These are phyloP conservation scores for Dunckerocampus dactyliophorus DNA, from an alignment of 2,113 vertebrate genomes.

Conservation along the genomic window DNA sequence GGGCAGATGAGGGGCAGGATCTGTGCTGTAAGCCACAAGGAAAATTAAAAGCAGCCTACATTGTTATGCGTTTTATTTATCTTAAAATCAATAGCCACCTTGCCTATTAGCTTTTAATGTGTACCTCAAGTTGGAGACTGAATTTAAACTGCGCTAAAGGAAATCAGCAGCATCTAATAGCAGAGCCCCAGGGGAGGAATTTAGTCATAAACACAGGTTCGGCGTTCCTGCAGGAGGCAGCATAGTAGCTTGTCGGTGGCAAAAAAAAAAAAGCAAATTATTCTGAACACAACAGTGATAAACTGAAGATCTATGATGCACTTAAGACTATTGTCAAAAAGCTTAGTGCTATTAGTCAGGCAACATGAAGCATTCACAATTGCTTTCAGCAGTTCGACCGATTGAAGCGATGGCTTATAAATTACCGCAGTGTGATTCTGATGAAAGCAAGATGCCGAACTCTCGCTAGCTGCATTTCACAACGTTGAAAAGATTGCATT, in stretches of 20 bases:
- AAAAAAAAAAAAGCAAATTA: constrained; percentile 28
- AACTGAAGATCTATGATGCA: constrained; percentile 53
- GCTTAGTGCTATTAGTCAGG: constrained; percentile 56
- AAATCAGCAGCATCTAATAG: constrained; percentile 66
- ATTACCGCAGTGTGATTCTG: constrained; percentile 36
- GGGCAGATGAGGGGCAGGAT: background rate
- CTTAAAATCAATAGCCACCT: constrained; percentile 74
- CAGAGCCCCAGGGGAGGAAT: constrained; percentile 55
- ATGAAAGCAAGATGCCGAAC: constrained; percentile 27
- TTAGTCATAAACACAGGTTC: constrained; percentile 62
- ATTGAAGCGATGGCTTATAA: constrained; percentile 33
- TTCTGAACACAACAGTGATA: constrained; percentile 54
- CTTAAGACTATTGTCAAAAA: constrained; percentile 59
- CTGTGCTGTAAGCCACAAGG: constrained; percentile 20
- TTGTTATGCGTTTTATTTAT: constrained; percentile 74
- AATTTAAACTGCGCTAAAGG: constrained; percentile 73
- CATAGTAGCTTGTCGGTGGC: constrained; percentile 46
- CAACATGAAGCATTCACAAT: constrained; percentile 49
- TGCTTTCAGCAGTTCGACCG: constrained; percentile 35
- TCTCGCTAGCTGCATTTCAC: constrained; percentile 25
- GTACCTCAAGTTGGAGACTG: constrained; percentile 69
- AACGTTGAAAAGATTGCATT: constrained; percentile 31
- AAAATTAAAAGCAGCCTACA: constrained; percentile 69
- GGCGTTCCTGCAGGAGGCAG: constrained; percentile 30
- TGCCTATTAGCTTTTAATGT: constrained; percentile 74